Conservation (phyloP, 2,888 invertebrate species). For the Hofmannophila pseudospretella region DNA sequence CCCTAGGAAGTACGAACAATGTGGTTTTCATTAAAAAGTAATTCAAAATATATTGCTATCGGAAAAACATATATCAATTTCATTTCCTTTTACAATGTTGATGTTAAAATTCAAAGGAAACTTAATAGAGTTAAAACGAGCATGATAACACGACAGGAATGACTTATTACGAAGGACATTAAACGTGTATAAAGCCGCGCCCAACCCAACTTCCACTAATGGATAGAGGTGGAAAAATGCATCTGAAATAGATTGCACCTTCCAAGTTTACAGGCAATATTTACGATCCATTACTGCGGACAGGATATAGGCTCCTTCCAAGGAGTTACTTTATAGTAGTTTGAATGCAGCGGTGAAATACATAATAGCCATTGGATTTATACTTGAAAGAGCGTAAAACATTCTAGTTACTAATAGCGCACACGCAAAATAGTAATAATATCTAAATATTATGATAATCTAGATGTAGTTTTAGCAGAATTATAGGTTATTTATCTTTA, state of each 20-base stretch:
- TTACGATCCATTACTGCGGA: slow-evolving; percentile 51
- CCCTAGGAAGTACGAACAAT: slow-evolving; percentile 34
- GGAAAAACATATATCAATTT: background rate
- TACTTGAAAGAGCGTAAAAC: too few species aligned
- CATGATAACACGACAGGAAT: background rate
- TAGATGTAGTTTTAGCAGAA: too few species aligned
- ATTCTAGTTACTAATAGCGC: too few species aligned
- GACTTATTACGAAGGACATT: slow-evolving; percentile 25
- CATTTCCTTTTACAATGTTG: too few species aligned
- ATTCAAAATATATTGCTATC: background rate
- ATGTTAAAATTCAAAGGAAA: slow-evolving; percentile 8
- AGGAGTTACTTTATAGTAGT: background rate
- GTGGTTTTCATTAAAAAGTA: slow-evolving; percentile 25
- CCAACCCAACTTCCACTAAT: slow-evolving; percentile 22
- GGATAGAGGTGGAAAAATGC: slow-evolving; percentile 36
- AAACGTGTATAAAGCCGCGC: slow-evolving; percentile 49
- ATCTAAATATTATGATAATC: too few species aligned
- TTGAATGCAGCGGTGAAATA: too few species aligned
- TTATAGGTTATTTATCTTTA: too few species aligned
- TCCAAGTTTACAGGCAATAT: slow-evolving; percentile 24
- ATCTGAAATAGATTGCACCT: slow-evolving; percentile 54
- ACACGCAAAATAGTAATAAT: too few species aligned
- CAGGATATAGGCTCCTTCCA: background rate
- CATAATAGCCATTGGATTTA: too few species aligned
- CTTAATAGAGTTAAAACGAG: slow-evolving; percentile 3